phyloP scores from a whole-genome alignment of 2,113 vertebrate species.

The Callithrix jacchus region DNA sequence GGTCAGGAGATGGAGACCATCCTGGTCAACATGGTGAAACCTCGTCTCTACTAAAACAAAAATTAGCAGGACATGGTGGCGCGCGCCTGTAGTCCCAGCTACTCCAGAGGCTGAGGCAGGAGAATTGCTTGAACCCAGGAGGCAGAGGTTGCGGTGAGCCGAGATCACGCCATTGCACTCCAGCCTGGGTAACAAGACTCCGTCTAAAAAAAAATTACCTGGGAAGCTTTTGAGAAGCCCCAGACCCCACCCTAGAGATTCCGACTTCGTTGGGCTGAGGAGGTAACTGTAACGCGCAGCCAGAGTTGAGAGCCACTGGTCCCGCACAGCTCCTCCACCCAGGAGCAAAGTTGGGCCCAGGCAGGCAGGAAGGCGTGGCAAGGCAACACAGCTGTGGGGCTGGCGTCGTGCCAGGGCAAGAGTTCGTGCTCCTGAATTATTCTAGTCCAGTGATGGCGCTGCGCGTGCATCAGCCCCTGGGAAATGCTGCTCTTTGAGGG shows the following conservation, averaged over 20 bases:
- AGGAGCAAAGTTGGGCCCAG: not conserved
- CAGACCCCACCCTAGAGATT: not conserved
- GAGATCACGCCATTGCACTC: no score
- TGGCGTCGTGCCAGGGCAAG: not conserved
- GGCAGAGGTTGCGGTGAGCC: no score
- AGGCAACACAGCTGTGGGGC: not conserved
- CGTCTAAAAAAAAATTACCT: not conserved
- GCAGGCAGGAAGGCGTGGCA: no score
- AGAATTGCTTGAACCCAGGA: no score
- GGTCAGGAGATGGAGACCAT: no score
- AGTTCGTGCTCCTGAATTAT: not conserved
- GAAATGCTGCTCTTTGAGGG: not conserved
- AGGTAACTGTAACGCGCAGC: not conserved
- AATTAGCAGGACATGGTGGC: no score
- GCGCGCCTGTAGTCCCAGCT: no score
- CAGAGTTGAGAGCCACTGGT: not conserved
- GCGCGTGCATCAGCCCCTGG: not conserved
- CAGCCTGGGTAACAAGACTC: no score
- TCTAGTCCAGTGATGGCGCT: accelerated
- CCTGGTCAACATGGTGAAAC: no score
- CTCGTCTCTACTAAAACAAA: no score
- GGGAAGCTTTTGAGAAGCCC: not conserved
- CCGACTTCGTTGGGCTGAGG: not conserved
- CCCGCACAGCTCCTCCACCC: not conserved
- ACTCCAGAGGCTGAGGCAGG: no score